These are phyloP conservation scores for Zapus hudsonius DNA, from an alignment of 2,113 vertebrate species.

Conservation along the genomic window DNA sequence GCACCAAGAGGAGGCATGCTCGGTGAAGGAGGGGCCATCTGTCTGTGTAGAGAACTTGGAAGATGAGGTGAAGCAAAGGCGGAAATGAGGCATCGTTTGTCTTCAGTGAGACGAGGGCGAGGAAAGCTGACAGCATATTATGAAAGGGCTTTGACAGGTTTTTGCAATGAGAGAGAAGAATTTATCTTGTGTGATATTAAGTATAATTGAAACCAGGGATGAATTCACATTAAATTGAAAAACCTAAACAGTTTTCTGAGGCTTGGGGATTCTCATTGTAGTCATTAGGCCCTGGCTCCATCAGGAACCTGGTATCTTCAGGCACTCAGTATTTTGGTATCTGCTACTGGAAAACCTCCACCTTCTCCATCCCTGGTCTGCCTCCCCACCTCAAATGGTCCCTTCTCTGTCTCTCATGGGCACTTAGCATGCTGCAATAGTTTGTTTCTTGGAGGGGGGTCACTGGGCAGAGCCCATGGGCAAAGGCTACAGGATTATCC, in stretches of 20 bases:
- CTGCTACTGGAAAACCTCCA: background rate
- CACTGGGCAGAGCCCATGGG: fast-evolving
- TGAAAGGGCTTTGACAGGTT: conserved; percentile 54
- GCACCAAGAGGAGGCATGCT: background rate
- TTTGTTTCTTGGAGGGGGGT: background rate
- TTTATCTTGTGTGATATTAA: conserved; percentile 26
- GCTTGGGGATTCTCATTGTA: background rate
- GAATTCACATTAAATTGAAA: conserved; percentile 15
- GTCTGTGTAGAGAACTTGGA: background rate
- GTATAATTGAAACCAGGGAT: background rate
- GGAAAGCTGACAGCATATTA: background rate
- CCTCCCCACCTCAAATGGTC: no score
- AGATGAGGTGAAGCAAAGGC: background rate
- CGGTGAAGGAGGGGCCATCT: conserved; percentile 1
- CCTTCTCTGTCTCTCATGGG: no score
- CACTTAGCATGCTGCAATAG: background rate
- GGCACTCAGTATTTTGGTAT: background rate
- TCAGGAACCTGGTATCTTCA: background rate
- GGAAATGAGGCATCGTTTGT: conserved; percentile 20
- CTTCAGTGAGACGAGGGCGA: background rate
- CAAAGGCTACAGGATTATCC: background rate
- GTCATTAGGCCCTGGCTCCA: background rate
- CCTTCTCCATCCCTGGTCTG: background rate
- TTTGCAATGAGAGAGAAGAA: conserved; percentile 36
- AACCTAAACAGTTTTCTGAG: background rate